These are phyloP conservation scores for Misgurnus anguillicaudatus DNA, from an alignment of 2,113 vertebrate species.

Conservation along the genomic window DNA sequence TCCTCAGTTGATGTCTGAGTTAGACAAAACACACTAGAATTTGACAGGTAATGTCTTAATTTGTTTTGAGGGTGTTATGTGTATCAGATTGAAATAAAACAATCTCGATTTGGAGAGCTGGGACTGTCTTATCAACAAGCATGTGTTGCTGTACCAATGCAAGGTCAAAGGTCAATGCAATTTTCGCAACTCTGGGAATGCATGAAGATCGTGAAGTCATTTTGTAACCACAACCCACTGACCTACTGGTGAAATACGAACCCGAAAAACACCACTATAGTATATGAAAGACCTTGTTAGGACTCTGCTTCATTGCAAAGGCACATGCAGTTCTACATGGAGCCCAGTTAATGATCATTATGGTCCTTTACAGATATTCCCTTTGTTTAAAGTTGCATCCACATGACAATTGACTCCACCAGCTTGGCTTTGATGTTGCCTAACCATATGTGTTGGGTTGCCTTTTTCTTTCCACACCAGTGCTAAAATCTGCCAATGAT, in stretches of 20 bases:
- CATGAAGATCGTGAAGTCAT: conserved; percentile 39
- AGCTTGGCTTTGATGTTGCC: conserved; percentile 55
- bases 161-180: conserved; percentile 59
- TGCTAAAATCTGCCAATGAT: conserved; percentile 59
- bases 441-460: conserved; percentile 38
- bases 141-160: conserved; percentile 45
- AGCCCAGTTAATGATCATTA: conserved; percentile 64
- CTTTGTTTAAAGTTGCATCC: conserved; percentile 55
- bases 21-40: background rate
- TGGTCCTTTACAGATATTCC: conserved; percentile 67
- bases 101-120: background rate
- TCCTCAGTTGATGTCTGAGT: background rate
- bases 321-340: conserved; percentile 66
- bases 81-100: background rate
- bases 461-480: conserved; percentile 36
- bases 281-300: conserved; percentile 53
- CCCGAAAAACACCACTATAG: background rate
- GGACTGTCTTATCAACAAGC: conserved; percentile 54
- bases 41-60: too few relatives aligned
- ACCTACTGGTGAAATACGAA: conserved; percentile 21
- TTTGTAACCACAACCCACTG: background rate
- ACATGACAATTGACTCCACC: conserved; percentile 64
- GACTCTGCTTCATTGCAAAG: conserved; percentile 58
- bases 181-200: conserved; percentile 30
- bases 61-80: too few relatives aligned